Base-by-base conservation (phyloP, 2,113 vertebrate genomes). In the Egretta garzetta region DNA sequence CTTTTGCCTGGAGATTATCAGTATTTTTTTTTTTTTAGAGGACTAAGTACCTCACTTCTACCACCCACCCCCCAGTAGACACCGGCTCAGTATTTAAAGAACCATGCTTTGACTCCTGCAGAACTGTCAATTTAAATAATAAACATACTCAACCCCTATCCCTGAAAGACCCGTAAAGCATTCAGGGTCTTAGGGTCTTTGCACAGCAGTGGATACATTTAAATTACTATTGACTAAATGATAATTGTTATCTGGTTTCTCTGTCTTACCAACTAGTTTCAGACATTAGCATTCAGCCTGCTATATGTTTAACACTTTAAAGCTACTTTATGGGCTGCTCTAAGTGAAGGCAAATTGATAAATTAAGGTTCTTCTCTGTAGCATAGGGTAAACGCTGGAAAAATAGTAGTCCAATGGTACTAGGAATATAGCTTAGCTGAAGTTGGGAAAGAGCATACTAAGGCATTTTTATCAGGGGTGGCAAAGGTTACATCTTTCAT, bases 141-240 rank as follows among this genome's bases (percentile, higher is more conserved):
- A 96, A 89, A 90, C 56, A 32, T 37, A 76, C 67, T 62, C 75
- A 92, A 63, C 58, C 79, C 49, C 77, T 91, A 45, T 67, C 72
- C 87, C 71, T 80, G 80, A 90, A 95, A 96, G 71, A 73, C 37
- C 49, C 10, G 9, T 64, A 86, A 94, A 97, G 83, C 83, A 80
- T 73, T 93, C 35, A 15, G 32, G 81, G 53, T 95, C 28, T 47
- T 79, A 76, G 94, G 90, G 74, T 93, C 79, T 95, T 94, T 8
- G 58, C 70, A 63, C 86, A 66, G 86, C 72, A 53, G 87, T 83
- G 82, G 67, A 88, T 94, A 86, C 93, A 87, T 98, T 97, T 96
- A 96, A 97, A 80, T 94, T 72, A 62, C 84, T 97, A 87, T 97
- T 95, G 96, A 97, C 93, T 86, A 88, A 73, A 79, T 94, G 95